Percentiles rank a stretch among this genome's conserved stretches.
Evolutionary conservation across 2,113 vertebrate genomes (phyloP).

Genomic region (Siniperca chuatsi): DNA sequence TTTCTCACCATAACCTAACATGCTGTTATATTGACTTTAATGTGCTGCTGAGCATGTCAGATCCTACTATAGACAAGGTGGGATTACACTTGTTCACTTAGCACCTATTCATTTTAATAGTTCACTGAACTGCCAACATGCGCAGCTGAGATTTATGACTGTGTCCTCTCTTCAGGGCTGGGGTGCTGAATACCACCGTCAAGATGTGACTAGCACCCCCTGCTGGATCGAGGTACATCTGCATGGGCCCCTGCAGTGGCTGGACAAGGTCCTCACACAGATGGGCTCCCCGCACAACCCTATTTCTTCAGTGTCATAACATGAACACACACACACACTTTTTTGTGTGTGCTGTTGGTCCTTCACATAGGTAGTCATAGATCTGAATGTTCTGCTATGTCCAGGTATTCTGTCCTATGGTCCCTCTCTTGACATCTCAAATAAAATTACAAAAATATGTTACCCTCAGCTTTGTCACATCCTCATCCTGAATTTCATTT

Average conservation of each 20-base stretch:
- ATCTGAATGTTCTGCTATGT: constrained; percentile 47
- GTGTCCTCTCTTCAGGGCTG: constrained; percentile 89
- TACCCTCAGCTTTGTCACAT: background rate
- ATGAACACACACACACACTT: constrained; percentile 39
- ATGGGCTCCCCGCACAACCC: constrained; percentile 99
- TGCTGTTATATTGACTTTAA: constrained; percentile 43
- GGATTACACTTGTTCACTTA: constrained; percentile 7
- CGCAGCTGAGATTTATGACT: constrained; percentile 23
- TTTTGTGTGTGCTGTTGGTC: background rate
- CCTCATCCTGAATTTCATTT: constrained; percentile 4
- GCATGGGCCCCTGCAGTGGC: constrained; percentile 96
- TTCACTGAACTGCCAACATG: background rate
- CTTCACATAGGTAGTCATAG: constrained; percentile 60
- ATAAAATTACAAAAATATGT: constrained; percentile 1
- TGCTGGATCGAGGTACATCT: constrained; percentile 99
- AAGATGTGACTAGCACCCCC: constrained; percentile 98
- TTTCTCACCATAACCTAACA: constrained; percentile 45
- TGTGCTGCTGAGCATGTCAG: constrained; percentile 22
- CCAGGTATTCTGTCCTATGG: constrained; percentile 18
- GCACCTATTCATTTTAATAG: constrained; percentile 7
- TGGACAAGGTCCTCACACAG: constrained; percentile 98
- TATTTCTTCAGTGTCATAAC: constrained; percentile 97
- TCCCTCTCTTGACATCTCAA: constrained; percentile 5
- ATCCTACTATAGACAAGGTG: constrained; percentile 15
- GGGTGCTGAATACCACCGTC: constrained; percentile 98